Base-by-base conservation (phyloP, 2,888 invertebrate genomes). In the Drosophila limbata region DNA sequence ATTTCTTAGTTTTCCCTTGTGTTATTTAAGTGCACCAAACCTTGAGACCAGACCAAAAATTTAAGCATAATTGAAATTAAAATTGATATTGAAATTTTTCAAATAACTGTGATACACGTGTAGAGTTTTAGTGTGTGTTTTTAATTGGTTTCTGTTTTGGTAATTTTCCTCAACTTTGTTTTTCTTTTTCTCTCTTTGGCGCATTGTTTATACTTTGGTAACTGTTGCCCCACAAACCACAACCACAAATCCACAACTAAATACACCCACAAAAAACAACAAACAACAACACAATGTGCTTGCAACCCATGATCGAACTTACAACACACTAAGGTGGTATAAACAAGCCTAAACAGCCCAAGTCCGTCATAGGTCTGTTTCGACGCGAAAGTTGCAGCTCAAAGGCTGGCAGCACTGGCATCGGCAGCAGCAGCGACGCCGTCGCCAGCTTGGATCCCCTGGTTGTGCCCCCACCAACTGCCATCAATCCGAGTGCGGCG, bases 361-460 rank as follows among this genome's bases (percentile, higher is more conserved):
- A 96, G 93, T 97, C 97, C 93, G 97, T 97, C 93, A 97, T 97
- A 94, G 97, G 97, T 93, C 94, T 97, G 76, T 97, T 97, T 93
- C 95, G 97, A 90, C 95, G 96, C 90, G 97, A 97, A 92, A 97
- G 97, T 92, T 94, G 95, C 80, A 94, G 95, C 86, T 96, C 96
- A 0, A 90, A 88, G 72, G 90, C 84, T 57, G 95, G 95, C 59
- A 95, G 95, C 83, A 94, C 92, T 47, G 84, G 83, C 21, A 44
- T 44, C 21, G 44, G 44, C 44, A 44, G 25, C 25, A 44, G 44
- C 55, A 70, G 89, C 55, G 93, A 94, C 47, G 93, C 93, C 53
- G 92, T 93, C 19, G 92, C 93, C 57, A 93, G 95, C 77, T 94
- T 94, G 13, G 95, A 95, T 90, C 89, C 92, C 44, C 81, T 90